phyloP scores from a whole-genome alignment of 2,113 vertebrate genomes.

The Ailuropoda melanoleuca region DNA sequence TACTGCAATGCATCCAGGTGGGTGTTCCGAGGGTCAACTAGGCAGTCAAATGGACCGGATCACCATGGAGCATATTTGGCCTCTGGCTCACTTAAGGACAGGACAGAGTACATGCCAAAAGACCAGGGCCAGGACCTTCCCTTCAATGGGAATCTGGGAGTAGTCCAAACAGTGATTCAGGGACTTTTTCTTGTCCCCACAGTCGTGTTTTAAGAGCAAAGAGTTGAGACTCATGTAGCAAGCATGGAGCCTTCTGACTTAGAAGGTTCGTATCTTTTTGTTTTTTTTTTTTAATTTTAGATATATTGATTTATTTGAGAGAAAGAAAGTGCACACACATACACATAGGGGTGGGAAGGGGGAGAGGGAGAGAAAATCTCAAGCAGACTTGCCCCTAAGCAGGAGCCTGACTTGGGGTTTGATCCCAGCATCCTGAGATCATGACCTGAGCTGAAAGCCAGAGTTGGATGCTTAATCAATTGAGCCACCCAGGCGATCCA shows the following conservation, averaged over 20 bases:
- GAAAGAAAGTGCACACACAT: not conserved
- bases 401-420: not conserved
- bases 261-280: rapidly evolving
- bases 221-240: not conserved
- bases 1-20: not conserved
- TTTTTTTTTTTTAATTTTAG: not conserved
- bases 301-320: not conserved
- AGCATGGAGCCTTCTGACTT: not conserved
- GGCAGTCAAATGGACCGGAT: not conserved
- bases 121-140: not conserved
- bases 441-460: not conserved
- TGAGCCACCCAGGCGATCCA: not conserved
- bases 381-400: not conserved
- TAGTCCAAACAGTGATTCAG: not conserved
- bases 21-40: not conserved
- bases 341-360: not conserved
- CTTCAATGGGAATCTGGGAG: not conserved
- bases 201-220: not conserved
- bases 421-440: not conserved
- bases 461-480: not conserved
- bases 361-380: not conserved
- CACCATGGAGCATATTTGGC: not conserved
- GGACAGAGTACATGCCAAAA: rapidly evolving
- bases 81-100: not conserved
- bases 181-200: not conserved